Evolutionary conservation across 64 coral and sea anemone species (phyloP), one percentile per base, ranked within the genome.

Genomic region (Pocillopora damicornis): DNA sequence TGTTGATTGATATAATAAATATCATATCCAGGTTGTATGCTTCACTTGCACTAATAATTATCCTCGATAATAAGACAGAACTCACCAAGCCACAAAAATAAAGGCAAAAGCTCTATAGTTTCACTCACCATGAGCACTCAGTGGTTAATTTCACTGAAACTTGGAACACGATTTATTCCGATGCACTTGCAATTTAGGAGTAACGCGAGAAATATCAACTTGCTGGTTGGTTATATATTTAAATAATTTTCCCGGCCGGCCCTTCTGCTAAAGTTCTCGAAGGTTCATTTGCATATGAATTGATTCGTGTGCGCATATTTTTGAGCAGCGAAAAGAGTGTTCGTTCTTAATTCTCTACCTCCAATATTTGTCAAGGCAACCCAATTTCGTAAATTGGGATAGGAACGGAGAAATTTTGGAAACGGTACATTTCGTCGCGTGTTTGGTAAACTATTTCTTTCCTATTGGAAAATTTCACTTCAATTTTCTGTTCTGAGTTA

Each of bases 271-370:
- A 73, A 58, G 79, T 14, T 11, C 25, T 20, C n/a, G 64, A 71
- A 69, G 8, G 0, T 16, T 81, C 60, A 81, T 81, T 81, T 81
- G 79, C 79, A 81, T 81, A 81, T 34, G 30, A 63, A 81, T 63
- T 62, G 37, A 51, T 51, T 20, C 35, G 79, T 36, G 79, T 35
- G 60, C 34, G 15, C 62, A 36, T 81, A 20, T 51, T 51, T 77
- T 37, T 36, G 22, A 63, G 59, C 13, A 63, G 79, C 59, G 62
- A 62, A 63, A 37, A 13, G 60, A 63, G 5, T 35, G 60, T 35
- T 63, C 11, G 59, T 81, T 63, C 36, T 14, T 57, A 30, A 13
- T 63, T 26, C 62, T 81, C 36, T 26, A 13, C 51, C 58, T 79
- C 7, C 42, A 51, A 59, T 79, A 59, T 59, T 79, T 79, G 25